Evolutionary conservation across 2,888 invertebrate species (phyloP).

Genomic region (Lissonota sp.): DNA sequence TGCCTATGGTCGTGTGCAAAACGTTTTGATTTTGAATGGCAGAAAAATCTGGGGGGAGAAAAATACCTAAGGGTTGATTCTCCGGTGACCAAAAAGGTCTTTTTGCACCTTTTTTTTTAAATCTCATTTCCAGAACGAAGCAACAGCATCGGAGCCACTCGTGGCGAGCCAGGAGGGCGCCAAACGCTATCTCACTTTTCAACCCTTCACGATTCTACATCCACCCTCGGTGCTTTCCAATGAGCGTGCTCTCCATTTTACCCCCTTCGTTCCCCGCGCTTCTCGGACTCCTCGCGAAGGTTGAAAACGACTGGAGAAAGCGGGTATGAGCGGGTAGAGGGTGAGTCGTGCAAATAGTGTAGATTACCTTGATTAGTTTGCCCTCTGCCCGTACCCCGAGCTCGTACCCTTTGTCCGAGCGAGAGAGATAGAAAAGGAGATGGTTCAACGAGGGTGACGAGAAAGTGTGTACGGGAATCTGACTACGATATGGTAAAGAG

Average conservation of each 20-base stretch:
- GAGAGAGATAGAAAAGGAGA: conserved; percentile 49
- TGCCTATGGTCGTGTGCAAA: too few species aligned
- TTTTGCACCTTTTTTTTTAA: too few species aligned
- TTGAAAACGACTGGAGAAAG: conserved; percentile 40
- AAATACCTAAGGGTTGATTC: too few species aligned
- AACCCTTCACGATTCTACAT: conserved; percentile 30
- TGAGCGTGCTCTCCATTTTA: too few species aligned
- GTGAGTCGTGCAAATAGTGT: conserved; percentile 72
- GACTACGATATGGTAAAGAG: conserved; percentile 38
- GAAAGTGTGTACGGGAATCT: conserved; percentile 60
- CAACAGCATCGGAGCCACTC: conserved; percentile 36
- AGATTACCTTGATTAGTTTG: conserved; percentile 73
- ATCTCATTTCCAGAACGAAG: background rate
- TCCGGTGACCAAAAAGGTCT: too few species aligned
- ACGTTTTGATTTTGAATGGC: too few species aligned
- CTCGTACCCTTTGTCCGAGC: conserved; percentile 66
- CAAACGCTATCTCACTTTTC: conserved; percentile 43
- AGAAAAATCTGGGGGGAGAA: too few species aligned
- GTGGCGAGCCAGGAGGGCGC: background rate
- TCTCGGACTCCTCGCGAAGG: conserved; percentile 35
- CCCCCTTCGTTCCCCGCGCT: conserved; percentile 24
- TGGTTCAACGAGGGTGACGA: conserved; percentile 39
- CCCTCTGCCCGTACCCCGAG: conserved; percentile 66
- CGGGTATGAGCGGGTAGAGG: conserved; percentile 43
- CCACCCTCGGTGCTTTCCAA: background rate